phyloP scores from a whole-genome alignment of 2,888 invertebrate species.

The Cremastobaeus sp. region DNA sequence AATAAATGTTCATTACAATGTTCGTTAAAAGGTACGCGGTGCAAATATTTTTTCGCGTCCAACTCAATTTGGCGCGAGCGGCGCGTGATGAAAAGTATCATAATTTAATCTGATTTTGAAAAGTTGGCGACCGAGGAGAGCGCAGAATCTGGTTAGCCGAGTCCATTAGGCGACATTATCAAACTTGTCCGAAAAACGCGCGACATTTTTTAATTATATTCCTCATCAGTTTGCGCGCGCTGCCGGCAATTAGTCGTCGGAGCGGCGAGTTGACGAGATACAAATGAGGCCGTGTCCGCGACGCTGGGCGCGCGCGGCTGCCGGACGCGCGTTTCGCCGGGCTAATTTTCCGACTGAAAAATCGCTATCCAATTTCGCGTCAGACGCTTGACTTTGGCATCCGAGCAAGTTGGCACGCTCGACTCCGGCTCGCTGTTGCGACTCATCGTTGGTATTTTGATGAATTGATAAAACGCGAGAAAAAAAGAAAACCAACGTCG shows the following conservation, averaged over 20 bases:
- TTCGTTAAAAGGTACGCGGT: not conserved
- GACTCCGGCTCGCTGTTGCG: conserved; percentile 20
- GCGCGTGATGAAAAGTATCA: conserved; percentile 7
- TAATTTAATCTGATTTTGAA: conserved; percentile 16
- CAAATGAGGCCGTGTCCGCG: conserved; percentile 39
- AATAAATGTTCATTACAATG: conserved; percentile 19
- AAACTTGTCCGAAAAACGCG: conserved; percentile 30
- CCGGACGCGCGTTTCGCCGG: conserved; percentile 66
- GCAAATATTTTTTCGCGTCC: not conserved
- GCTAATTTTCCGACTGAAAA: conserved; percentile 70
- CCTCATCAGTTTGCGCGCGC: conserved; percentile 17
- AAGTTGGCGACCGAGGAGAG: not conserved
- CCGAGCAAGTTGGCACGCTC: conserved; percentile 54
- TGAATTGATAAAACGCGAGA: conserved; percentile 48
- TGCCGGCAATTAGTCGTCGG: conserved; percentile 40
- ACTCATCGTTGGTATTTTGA: conserved; percentile 50
- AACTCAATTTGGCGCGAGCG: conserved; percentile 3
- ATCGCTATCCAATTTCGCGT: conserved; percentile 64
- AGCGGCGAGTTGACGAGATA: conserved; percentile 22
- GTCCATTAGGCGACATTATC: conserved; percentile 36
- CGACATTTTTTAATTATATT: conserved; percentile 45
- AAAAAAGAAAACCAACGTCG: conserved; percentile 7
- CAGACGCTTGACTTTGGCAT: conserved; percentile 59
- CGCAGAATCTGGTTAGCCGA: conserved; percentile 2
- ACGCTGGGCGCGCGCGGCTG: conserved; percentile 41